Evolutionary conservation across 2,113 vertebrate genomes (phyloP).

Genomic region (Carettochelys insculpta): DNA sequence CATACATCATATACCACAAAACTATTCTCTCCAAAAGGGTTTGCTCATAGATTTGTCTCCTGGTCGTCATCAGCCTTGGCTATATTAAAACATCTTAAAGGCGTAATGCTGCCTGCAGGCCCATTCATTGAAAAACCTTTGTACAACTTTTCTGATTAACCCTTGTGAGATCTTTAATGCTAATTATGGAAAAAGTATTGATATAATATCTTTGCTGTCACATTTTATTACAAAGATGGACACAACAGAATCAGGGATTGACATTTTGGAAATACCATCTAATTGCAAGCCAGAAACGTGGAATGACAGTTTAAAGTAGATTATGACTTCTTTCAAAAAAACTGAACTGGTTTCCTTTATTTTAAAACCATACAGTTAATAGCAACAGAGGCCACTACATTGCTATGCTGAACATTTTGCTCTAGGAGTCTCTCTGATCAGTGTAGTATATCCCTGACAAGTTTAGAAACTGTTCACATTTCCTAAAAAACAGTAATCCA

Average conservation of each 20-base stretch:
- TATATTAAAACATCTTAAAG: constrained; percentile 76
- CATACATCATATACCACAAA: constrained; percentile 80
- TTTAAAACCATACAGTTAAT: constrained; percentile 69
- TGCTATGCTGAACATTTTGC: constrained; percentile 51
- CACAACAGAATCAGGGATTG: constrained; percentile 74
- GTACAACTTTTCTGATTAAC: constrained; percentile 80
- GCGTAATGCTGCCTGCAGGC: constrained; percentile 65
- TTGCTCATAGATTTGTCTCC: constrained; percentile 78
- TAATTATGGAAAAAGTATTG: constrained; percentile 91
- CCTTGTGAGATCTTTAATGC: constrained; percentile 86
- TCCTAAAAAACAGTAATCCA: constrained; percentile 31
- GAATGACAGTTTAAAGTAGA: constrained; percentile 80
- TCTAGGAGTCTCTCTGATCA: constrained; percentile 28
- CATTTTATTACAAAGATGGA: constrained; percentile 85
- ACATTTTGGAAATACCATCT: constrained; percentile 79
- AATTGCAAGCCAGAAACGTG: constrained; percentile 81
- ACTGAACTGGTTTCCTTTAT: constrained; percentile 63
- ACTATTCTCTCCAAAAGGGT: constrained; percentile 76
- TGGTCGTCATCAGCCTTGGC: constrained; percentile 71
- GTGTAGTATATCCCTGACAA: constrained; percentile 22
- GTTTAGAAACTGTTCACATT: constrained; percentile 51
- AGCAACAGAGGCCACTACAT: constrained; percentile 61
- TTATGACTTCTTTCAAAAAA: constrained; percentile 74
- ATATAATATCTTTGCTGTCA: constrained; percentile 91
- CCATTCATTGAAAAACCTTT: constrained; percentile 74